Base-by-base conservation (phyloP, 1,140 invertebrate species). In the Xylocopa sonorina region DNA sequence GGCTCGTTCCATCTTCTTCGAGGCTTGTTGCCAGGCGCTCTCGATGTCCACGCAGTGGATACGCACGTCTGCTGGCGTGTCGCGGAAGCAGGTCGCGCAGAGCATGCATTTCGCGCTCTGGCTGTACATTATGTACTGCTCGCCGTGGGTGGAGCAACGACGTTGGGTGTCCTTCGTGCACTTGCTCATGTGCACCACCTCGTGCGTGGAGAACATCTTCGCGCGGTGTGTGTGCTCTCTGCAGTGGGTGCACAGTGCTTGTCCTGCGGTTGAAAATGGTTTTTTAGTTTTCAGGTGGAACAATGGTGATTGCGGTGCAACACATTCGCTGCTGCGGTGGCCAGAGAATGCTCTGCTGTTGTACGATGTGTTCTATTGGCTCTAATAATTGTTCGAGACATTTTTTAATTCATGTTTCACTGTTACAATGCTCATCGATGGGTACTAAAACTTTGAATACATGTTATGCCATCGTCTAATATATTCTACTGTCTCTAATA, bases 121-220 rank as follows among this genome's bases (percentile, higher is more conserved):
- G 9, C 95, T 95, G 88, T 94, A 96, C 95, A 96, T 96, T 81
- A 96, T 95, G 89, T 95, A 95, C 73, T 95, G 95, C 89, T 96
- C 95, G 18, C 95, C 95, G 87, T 96, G 95, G 57, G 93, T 92
- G 2, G 94, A 89, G 89, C 95, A 96, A 92, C 96, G 93, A 82
- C 94, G 93, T 89, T 95, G 95, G 18, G 94, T 94, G 83, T 96
- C 95, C 83, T 95, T 95, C 4, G 94, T 91, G 83, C 95, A 95
- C 86, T 96, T 96, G 16, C 95, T 95, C 94, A 96, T 95, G 83
- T 95, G 95, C 10, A 96, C 94, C 14, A 96, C 94, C 62, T 96
- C 95, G 88, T 96, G 95, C 29, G 94, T 92, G 1, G 95, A 95
- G 88, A 96, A 96, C 95, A 96, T 96, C 89, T 96, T 95, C 1